phyloP scores from a whole-genome alignment of 1,140 invertebrate species.

The Cyrtorhinus lividipennis region DNA sequence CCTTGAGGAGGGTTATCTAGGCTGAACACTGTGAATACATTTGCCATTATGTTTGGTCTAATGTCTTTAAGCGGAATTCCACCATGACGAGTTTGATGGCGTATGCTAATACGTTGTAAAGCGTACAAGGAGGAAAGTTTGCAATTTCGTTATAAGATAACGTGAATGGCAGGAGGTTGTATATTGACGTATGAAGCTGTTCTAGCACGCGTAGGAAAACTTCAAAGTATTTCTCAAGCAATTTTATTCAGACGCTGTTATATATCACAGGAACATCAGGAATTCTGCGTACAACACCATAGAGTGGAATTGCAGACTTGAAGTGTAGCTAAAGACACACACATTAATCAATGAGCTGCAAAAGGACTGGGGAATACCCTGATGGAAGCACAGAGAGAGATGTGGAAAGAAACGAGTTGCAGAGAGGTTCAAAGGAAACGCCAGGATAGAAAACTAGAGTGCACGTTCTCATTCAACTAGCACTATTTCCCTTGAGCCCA shows the following conservation, averaged over 20 bases:
- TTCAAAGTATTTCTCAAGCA: not conserved
- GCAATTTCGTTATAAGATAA: not conserved
- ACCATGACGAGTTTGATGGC: slow-evolving; percentile 5
- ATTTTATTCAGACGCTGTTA: not conserved
- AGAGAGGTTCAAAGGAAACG: not conserved
- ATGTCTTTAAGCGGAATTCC: slow-evolving; percentile 8
- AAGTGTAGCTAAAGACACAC: too few relatives aligned
- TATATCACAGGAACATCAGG: not conserved
- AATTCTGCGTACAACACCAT: not conserved
- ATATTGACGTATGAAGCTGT: not conserved
- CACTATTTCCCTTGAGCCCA: not conserved
- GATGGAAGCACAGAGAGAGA: not conserved
- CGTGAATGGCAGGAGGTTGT: not conserved
- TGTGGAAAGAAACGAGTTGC: not conserved
- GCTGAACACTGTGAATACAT: slow-evolving; percentile 2
- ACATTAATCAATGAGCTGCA: too few relatives aligned
- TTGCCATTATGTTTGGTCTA: slow-evolving; percentile 9
- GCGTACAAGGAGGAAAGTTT: not conserved
- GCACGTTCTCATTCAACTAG: not conserved
- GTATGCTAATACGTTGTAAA: not conserved
- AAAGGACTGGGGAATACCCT: too few relatives aligned
- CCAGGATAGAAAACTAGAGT: not conserved
- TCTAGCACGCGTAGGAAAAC: not conserved
- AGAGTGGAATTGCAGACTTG: too few relatives aligned
- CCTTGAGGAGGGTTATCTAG: slow-evolving; percentile 1